phyloP scores from a whole-genome alignment of 1,140 invertebrate species.

The Drosophila lowei region DNA sequence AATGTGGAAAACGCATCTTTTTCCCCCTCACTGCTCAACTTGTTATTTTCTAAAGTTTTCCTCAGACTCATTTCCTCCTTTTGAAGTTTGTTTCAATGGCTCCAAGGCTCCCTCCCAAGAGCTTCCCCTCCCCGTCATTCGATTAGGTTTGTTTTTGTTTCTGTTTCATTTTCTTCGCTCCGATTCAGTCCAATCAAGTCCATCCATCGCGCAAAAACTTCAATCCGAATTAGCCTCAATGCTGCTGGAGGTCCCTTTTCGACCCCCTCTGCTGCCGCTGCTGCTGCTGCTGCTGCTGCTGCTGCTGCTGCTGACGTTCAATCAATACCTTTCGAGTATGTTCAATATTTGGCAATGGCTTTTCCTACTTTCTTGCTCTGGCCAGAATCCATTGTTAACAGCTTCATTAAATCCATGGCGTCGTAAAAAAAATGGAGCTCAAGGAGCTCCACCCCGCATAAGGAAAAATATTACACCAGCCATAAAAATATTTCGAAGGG shows the following conservation, averaged over 20 bases:
- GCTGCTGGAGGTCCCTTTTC: background rate
- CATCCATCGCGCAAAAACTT: conserved; percentile 13
- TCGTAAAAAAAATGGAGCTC: conserved; percentile 29
- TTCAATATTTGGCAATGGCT: conserved; percentile 43
- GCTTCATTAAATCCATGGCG: conserved; percentile 53
- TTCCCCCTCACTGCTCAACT: conserved; percentile 2
- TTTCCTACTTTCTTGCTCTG: conserved; percentile 27
- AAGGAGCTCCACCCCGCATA: conserved; percentile 4
- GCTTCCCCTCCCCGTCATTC: conserved; percentile 14
- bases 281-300: no score
- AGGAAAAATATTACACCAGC: conserved; percentile 43
- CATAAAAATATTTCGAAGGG: conserved; percentile 53
- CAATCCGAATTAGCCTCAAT: conserved; percentile 40
- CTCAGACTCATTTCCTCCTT: conserved; percentile 15
- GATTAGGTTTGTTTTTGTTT: conserved; percentile 36
- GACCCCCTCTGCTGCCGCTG: background rate
- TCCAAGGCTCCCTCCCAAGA: conserved; percentile 9
- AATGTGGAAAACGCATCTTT: no score
- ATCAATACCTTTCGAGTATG: conserved; percentile 25
- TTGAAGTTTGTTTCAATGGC: conserved; percentile 9
- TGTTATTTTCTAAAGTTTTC: conserved; percentile 26
- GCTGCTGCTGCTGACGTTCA: background rate
- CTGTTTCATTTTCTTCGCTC: conserved; percentile 7
- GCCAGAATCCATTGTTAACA: conserved; percentile 51
- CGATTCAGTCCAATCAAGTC: conserved; percentile 26